Evolutionary conservation across 2,797 vertebrate species (phyloP), one percentile per base, ranked within the genome.

Genomic region (Buphagus erythrorhynchus): DNA sequence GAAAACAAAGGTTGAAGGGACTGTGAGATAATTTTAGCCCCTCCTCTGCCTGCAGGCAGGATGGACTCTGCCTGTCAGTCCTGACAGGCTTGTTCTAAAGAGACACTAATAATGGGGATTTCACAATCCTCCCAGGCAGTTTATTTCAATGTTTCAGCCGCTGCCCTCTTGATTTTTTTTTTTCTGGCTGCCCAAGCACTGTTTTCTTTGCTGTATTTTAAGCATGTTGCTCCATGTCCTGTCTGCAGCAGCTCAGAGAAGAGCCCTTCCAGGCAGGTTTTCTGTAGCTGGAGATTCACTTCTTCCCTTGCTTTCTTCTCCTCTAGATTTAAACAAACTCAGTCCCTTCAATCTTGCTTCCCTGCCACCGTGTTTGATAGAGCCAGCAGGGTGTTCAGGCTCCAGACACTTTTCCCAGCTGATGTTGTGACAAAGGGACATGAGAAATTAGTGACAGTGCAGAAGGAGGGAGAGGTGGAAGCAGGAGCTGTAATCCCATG

Each of bases 121-220:
- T 94, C 92, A 84, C 88, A 90, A 26, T 84, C 54, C 86, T 92
- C 80, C 86, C 80, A 46, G 88, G 90, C 88, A 62, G 16, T 68
- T 90, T 43, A 46, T 86, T 84, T 83, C 83, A 51, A 5, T 45
- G 29, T 65, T 88, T 78, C 46, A 40, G 54, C 73, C 11, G 16
- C 76, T 93, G 75, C 68, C 48, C 49, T 86, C 45, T 38, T 22
- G 13, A 4, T 15, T 49, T 19, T 76, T 24, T 9, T 61, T 81
- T 54, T 69, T 26, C 52, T 25, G 36, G 52, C 76, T 92, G 46
- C 15, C 79, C 69, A 31, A 78, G 66, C 57, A 20, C 11, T 8
- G 25, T 59, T 83, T 63, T 51, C 43, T 55, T 43, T 57, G 54
- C 79, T 86, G 6, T 35, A 20, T 15, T 51, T 68, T 13, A 18